These are phyloP conservation scores for Galaxias olidus DNA, from an alignment of 2,797 vertebrate genomes.

Conservation along the genomic window DNA sequence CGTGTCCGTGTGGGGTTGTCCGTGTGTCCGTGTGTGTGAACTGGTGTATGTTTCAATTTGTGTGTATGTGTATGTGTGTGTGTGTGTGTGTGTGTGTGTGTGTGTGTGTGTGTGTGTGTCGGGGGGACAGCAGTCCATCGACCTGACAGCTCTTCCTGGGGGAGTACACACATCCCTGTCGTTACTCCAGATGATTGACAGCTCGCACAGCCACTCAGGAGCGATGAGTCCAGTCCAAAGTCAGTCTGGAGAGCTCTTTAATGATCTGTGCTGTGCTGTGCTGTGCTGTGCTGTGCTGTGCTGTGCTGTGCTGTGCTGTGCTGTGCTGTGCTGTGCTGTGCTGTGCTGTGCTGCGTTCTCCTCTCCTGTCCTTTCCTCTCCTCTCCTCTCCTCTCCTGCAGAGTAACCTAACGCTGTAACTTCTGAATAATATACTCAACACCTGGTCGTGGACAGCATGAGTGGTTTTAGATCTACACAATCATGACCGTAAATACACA, in stretches of 20 bases:
- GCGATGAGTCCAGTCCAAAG: constrained; percentile 12
- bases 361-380: constrained; percentile 4
- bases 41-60: constrained; percentile 18
- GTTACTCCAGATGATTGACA: constrained; percentile 70
- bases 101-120: constrained; percentile 42
- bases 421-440: background rate
- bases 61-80: constrained; percentile 20
- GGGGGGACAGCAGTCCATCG: constrained; percentile 71
- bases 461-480: no score
- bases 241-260: constrained; percentile 10
- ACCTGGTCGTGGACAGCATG: background rate
- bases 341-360: background rate
- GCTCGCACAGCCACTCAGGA: constrained; percentile 55
- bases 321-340: background rate
- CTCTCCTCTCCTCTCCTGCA: background rate
- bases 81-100: background rate
- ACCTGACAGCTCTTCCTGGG: constrained; percentile 77
- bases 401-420: no score
- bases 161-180: constrained; percentile 69
- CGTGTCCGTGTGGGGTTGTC: constrained; percentile 9
- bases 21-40: constrained; percentile 24
- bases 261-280: background rate
- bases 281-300: background rate
- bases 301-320: no score
- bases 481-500: background rate